Percentiles rank a stretch among this genome's conserved stretches.
Evolutionary conservation across 2,888 invertebrate genomes (phyloP).

Genomic region (Clanis bilineata): DNA sequence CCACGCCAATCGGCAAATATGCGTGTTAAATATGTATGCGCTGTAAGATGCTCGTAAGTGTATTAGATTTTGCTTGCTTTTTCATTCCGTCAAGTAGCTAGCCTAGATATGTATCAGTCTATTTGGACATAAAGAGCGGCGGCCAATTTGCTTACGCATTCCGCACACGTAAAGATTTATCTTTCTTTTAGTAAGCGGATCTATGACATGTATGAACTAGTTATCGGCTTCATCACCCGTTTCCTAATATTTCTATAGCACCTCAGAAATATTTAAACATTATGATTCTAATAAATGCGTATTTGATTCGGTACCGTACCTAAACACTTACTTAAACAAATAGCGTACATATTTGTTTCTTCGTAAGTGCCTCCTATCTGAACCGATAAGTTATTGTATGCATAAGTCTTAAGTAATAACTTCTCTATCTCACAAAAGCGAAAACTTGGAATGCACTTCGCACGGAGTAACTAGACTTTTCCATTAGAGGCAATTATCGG

Average conservation of each 20-base stretch:
- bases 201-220: neutral
- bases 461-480: constrained; percentile 78
- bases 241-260: neutral
- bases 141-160: constrained; percentile 57
- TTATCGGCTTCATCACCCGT: neutral
- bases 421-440: constrained; percentile 67
- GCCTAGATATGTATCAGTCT: constrained; percentile 47
- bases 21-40: constrained; percentile 82
- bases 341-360: neutral
- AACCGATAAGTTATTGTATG: constrained; percentile 48
- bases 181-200: constrained; percentile 30
- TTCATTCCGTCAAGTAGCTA: constrained; percentile 74
- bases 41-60: constrained; percentile 79
- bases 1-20: constrained; percentile 81
- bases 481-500: constrained; percentile 81
- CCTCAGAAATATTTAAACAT: neutral
- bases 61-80: constrained; percentile 80
- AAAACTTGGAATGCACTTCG: constrained; percentile 79
- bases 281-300: neutral
- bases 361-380: constrained; percentile 28
- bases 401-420: constrained; percentile 70
- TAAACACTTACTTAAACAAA: neutral
- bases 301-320: neutral
- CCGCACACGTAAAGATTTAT: constrained; percentile 56
- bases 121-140: constrained; percentile 50